These are phyloP conservation scores for Myotis myotis DNA, from an alignment of 2,797 vertebrate species.

Conservation along the genomic window DNA sequence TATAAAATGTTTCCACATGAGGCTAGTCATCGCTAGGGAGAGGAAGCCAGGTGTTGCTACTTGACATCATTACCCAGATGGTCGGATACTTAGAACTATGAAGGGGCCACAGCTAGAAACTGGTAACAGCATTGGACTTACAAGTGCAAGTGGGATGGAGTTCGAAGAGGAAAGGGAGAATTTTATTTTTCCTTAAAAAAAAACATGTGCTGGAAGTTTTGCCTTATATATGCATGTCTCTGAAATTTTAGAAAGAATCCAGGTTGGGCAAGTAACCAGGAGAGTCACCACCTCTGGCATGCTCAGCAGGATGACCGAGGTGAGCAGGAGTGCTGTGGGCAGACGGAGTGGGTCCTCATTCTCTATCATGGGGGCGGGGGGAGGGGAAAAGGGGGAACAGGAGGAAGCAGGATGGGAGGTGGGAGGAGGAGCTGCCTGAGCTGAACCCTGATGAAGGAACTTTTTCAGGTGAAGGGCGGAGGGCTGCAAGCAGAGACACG, in stretches of 20 bases:
- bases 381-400: background rate
- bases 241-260: background rate
- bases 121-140: background rate
- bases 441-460: background rate
- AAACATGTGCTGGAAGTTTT: background rate
- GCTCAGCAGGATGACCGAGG: background rate
- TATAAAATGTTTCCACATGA: too few species aligned
- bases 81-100: too few species aligned
- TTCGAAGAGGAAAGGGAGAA: background rate
- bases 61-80: too few species aligned
- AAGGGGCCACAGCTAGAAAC: background rate
- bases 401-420: background rate
- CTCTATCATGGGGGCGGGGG: background rate
- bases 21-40: too few species aligned
- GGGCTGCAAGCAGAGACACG: background rate
- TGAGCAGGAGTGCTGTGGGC: background rate
- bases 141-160: background rate
- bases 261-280: background rate
- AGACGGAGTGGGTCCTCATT: background rate
- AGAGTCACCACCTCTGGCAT: background rate
- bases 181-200: background rate
- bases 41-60: too few species aligned
- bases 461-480: background rate
- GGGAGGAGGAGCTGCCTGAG: background rate
- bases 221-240: background rate